phyloP scores from a whole-genome alignment of 2,113 vertebrate genomes.

The Chlorodrepanis virens region DNA sequence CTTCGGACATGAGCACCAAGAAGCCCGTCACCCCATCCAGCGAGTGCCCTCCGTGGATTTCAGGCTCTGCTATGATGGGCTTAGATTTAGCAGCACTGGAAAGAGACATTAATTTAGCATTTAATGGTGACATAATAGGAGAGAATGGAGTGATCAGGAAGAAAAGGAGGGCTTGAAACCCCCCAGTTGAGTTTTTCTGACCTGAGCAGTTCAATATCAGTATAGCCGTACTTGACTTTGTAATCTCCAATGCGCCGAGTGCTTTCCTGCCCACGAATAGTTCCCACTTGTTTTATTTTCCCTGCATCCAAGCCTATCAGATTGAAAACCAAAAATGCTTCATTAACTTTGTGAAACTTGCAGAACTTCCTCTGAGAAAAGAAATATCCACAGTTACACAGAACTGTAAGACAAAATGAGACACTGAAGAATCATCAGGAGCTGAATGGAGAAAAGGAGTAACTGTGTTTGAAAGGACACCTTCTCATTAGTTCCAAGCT shows the following conservation, averaged over 20 bases:
- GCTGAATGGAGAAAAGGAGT: background rate
- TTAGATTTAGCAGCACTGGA: conserved; percentile 86
- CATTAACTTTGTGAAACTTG: background rate
- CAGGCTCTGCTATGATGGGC: conserved; percentile 91
- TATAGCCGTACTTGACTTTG: conserved; percentile 91
- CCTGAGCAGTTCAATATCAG: conserved; percentile 93
- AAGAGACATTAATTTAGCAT: background rate
- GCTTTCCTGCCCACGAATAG: conserved; percentile 90
- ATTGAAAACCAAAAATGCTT: background rate
- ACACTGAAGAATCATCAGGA: background rate
- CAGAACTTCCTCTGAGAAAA: background rate
- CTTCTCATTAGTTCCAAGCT: background rate
- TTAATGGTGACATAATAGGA: background rate
- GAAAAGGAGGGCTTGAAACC: background rate
- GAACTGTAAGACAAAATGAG: background rate
- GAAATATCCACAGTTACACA: background rate
- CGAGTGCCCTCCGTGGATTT: conserved; percentile 87
- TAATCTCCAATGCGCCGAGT: conserved; percentile 95
- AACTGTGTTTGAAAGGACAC: background rate
- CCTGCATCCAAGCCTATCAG: conserved; percentile 86
- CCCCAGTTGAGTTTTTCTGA: conserved; percentile 55
- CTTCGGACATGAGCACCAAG: conserved; percentile 94
- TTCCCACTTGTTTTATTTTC: conserved; percentile 86
- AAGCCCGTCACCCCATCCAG: conserved; percentile 91
- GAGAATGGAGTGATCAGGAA: background rate